These are phyloP conservation scores for Okamejei kenojei DNA, from an alignment of 2,797 vertebrate genomes.

Conservation along the genomic window DNA sequence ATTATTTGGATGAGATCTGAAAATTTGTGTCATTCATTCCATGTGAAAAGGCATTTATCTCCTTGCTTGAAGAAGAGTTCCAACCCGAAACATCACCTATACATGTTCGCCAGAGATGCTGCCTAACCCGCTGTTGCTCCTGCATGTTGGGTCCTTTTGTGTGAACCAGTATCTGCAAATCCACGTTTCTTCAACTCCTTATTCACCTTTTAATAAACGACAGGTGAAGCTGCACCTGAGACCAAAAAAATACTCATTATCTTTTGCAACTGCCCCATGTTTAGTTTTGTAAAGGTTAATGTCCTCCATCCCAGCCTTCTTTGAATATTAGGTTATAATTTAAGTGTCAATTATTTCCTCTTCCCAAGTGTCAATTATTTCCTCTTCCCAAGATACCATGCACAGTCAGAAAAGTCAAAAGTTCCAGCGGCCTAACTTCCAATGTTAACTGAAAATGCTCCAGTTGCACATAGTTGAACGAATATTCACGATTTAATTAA, in stretches of 20 bases:
- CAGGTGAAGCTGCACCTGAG: no score
- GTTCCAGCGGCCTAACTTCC: background rate
- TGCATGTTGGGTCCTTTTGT: no score
- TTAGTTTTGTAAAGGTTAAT: background rate
- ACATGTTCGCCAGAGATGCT: no score
- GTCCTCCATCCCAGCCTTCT: background rate
- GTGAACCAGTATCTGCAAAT: no score
- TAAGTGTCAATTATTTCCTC: background rate
- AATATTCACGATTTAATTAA: conserved; percentile 16
- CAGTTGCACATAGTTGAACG: background rate
- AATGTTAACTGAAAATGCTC: background rate
- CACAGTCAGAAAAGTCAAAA: background rate
- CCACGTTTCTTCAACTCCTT: background rate
- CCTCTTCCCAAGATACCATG: background rate
- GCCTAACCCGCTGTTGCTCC: no score
- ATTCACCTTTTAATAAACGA: background rate
- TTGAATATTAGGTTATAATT: background rate
- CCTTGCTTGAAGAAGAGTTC: background rate
- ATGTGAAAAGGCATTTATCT: background rate
- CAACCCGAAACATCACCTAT: no score
- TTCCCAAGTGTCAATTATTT: no score
- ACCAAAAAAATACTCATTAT: background rate
- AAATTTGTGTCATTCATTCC: background rate
- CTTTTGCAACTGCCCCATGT: background rate
- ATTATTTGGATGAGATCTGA: no score